Percentiles rank a stretch among this genome's conserved stretches.
These are phyloP conservation scores for Amphimedon queenslandica DNA, from an alignment of 37 sponge, comb jelly and placozoan species.

Conservation along the genomic window DNA sequence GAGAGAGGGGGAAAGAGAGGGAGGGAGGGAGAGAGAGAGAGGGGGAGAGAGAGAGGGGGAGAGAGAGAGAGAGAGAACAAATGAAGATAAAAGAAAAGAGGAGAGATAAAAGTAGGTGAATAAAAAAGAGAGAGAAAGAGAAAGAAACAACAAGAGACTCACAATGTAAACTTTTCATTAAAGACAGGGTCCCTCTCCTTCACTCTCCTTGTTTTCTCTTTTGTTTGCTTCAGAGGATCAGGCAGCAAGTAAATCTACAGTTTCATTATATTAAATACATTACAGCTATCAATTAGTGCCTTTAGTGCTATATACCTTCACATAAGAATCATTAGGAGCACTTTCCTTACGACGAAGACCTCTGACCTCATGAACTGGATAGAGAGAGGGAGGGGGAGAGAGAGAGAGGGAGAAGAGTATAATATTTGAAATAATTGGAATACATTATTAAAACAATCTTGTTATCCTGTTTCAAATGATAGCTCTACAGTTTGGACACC, in stretches of 20 bases:
- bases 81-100: not conserved
- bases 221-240: slow-evolving; percentile 63
- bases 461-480: too few species aligned
- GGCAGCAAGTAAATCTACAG: slow-evolving; percentile 65
- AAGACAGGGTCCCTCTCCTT: slow-evolving; percentile 60
- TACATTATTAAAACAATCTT: too few species aligned
- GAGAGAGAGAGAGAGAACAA: not conserved
- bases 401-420: too few species aligned
- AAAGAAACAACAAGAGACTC: not conserved
- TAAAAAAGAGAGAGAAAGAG: not conserved
- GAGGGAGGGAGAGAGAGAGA: not conserved
- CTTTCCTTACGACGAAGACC: slow-evolving; percentile 47
- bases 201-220: slow-evolving; percentile 61
- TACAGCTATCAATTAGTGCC: not conserved
- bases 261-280: not conserved
- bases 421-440: too few species aligned
- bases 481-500: too few species aligned
- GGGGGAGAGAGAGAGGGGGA: not conserved
- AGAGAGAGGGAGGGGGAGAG: too few species aligned
- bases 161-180: slow-evolving; percentile 65
- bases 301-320: slow-evolving; percentile 34
- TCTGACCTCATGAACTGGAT: slow-evolving; percentile 60
- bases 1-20: slow-evolving; percentile 12
- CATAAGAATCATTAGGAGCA: slow-evolving; percentile 35
- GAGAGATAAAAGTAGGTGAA: not conserved